Evolutionary conservation across 2,888 invertebrate genomes (phyloP).

Genomic region (Nasonia oneida): DNA sequence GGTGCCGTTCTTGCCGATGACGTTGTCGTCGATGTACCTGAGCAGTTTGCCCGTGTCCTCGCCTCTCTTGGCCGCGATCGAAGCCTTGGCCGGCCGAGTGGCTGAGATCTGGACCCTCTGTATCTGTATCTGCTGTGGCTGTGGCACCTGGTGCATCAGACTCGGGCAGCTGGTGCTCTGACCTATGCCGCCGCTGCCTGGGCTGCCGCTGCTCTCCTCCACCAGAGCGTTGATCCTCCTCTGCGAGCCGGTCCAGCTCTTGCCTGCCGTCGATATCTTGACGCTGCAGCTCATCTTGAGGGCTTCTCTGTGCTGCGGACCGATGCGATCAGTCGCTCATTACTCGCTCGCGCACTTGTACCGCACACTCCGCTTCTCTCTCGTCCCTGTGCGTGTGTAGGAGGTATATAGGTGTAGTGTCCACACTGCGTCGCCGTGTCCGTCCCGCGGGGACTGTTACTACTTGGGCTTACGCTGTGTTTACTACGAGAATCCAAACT

Average conservation of each 20-base stretch:
- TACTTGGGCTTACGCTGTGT: not conserved
- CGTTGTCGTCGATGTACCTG: conserved; percentile 89
- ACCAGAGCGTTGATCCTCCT: conserved; percentile 62
- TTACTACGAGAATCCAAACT: not conserved
- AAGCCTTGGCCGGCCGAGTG: conserved; percentile 68
- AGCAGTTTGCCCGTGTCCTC: conserved; percentile 87
- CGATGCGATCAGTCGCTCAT: not conserved
- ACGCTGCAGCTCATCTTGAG: conserved; percentile 76
- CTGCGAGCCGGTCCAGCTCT: conserved; percentile 76
- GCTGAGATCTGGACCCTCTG: conserved; percentile 16
- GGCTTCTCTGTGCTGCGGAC: not conserved
- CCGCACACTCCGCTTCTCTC: not conserved
- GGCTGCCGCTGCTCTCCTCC: conserved; percentile 54
- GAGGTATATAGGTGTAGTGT: not conserved
- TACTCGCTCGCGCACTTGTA: conserved; percentile 9
- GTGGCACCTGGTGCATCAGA: conserved; percentile 14
- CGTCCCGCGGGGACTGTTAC: conserved; percentile 5
- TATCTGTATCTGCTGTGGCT: conserved; percentile 22
- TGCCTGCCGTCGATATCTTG: conserved; percentile 73
- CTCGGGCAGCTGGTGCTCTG: conserved; percentile 51
- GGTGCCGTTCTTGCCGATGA: conserved; percentile 89
- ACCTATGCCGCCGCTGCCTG: not conserved
- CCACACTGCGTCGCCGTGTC: not conserved
- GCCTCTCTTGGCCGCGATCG: conserved; percentile 80
- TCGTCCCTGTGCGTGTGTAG: not conserved